These are phyloP conservation scores for Ptychoptera contaminata DNA, from an alignment of 2,888 invertebrate species.

Conservation along the genomic window DNA sequence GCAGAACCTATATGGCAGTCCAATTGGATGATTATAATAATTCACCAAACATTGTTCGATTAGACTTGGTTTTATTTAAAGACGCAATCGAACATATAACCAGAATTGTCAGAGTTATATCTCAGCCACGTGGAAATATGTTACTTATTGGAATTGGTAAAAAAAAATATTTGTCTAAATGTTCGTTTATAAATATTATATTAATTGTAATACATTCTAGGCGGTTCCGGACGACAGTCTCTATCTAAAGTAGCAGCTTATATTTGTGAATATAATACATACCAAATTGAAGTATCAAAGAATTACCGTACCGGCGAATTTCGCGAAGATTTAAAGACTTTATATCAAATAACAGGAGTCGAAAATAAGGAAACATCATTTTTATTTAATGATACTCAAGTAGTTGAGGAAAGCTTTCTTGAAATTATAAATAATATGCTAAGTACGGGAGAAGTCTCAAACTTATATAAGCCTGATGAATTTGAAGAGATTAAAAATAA, in stretches of 20 bases:
- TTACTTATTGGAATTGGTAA: conserved; percentile 56
- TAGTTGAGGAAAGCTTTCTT: conserved; percentile 67
- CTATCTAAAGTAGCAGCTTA: conserved; percentile 60
- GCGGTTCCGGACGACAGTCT: conserved; percentile 74
- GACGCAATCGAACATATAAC: conserved; percentile 79
- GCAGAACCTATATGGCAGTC: conserved; percentile 35
- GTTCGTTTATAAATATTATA: too few species aligned
- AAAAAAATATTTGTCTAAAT: too few species aligned
- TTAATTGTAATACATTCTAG: conserved; percentile 21
- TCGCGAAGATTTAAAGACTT: conserved; percentile 59
- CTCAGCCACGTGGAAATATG: conserved; percentile 71
- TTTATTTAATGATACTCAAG: conserved; percentile 74
- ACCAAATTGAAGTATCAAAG: conserved; percentile 65
- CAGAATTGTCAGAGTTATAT: conserved; percentile 65
- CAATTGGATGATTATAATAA: conserved; percentile 44
- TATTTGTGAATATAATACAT: conserved; percentile 62
- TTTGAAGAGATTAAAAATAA: conserved; percentile 49
- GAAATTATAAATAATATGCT: conserved; percentile 81
- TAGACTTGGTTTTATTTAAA: conserved; percentile 71
- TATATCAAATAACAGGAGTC: conserved; percentile 59
- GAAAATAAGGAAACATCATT: conserved; percentile 61
- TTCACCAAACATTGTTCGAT: conserved; percentile 56
- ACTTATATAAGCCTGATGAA: conserved; percentile 75
- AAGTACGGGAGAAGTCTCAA: conserved; percentile 75
- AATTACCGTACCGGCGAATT: conserved; percentile 64